phyloP scores from a whole-genome alignment of 2,113 vertebrate species.

The Platichthys stellatus region DNA sequence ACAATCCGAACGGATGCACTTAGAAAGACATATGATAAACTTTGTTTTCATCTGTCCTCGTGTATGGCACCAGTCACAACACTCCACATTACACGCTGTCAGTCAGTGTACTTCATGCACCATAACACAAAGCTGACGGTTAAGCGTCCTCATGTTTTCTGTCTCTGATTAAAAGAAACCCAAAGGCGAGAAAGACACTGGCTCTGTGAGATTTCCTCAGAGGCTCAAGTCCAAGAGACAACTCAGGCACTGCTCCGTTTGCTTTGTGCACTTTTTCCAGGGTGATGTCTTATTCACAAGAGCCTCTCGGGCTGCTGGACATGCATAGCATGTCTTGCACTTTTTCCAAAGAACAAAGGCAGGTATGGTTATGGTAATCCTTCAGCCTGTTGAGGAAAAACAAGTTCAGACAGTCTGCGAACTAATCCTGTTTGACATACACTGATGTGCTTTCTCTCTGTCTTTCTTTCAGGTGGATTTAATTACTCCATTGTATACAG shows the following conservation, averaged over 20 bases:
- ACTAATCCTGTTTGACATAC: slow-evolving; percentile 62
- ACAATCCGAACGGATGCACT: background rate
- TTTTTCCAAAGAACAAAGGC: slow-evolving; percentile 64
- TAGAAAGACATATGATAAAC: background rate
- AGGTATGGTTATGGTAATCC: slow-evolving; percentile 50
- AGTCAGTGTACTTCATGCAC: background rate
- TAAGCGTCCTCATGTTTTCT: slow-evolving; percentile 34
- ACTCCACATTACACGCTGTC: background rate
- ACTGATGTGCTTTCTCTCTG: slow-evolving; percentile 32
- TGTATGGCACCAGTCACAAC: background rate
- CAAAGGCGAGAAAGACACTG: slow-evolving; percentile 40
- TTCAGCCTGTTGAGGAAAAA: slow-evolving; percentile 53
- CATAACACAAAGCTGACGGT: slow-evolving; percentile 21
- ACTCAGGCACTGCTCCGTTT: slow-evolving; percentile 54
- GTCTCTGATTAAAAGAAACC: slow-evolving; percentile 41
- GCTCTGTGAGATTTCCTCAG: slow-evolving; percentile 48
- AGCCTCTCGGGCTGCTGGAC: slow-evolving; percentile 59
- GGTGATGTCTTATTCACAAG: slow-evolving; percentile 69
- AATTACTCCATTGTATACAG: slow-evolving; percentile 20
- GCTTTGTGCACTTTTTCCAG: slow-evolving; percentile 59
- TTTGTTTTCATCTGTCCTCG: background rate
- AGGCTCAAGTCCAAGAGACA: slow-evolving; percentile 51
- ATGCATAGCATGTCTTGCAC: slow-evolving; percentile 56
- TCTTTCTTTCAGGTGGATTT: slow-evolving; percentile 41
- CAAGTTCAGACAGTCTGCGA: slow-evolving; percentile 53